phyloP scores from a whole-genome alignment of 2,797 vertebrate genomes.

The Epinephelus awoara region DNA sequence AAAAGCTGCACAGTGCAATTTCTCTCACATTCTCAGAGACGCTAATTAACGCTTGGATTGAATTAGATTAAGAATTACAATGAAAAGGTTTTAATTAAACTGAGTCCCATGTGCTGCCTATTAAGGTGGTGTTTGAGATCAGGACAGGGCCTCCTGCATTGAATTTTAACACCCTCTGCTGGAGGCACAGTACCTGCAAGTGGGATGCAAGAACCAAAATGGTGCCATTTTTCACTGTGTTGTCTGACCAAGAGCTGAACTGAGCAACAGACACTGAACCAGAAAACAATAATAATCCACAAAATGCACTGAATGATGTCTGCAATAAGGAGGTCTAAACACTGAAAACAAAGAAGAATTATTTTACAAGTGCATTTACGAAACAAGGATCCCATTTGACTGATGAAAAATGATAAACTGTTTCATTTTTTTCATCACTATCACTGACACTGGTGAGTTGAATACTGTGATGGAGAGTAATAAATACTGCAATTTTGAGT shows the following conservation, averaged over 20 bases:
- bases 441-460: not conserved
- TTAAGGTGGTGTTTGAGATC: conserved; percentile 70
- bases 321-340: not conserved
- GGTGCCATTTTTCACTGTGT: conserved; percentile 27
- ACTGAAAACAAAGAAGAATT: not conserved
- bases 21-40: conserved; percentile 79
- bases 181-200: conserved; percentile 68
- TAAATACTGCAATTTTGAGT: not conserved
- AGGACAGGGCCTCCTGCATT: conserved; percentile 54
- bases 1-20: conserved; percentile 79
- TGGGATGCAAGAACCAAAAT: conserved; percentile 43
- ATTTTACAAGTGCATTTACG: not conserved
- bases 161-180: conserved; percentile 81
- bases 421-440: not conserved
- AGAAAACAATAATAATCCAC: not conserved
- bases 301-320: not conserved
- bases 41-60: conserved; percentile 83
- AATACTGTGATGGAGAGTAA: not conserved
- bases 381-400: not conserved
- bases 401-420: no score
- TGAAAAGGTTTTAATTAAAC: conserved; percentile 85
- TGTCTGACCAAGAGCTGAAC: conserved; percentile 16
- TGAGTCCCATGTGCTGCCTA: conserved; percentile 73
- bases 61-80: conserved; percentile 84
- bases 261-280: not conserved